Evolutionary conservation across 2,888 invertebrate genomes (phyloP), one percentile per base, ranked within the genome.

Genomic region (Cheiracanthium punctorium): DNA sequence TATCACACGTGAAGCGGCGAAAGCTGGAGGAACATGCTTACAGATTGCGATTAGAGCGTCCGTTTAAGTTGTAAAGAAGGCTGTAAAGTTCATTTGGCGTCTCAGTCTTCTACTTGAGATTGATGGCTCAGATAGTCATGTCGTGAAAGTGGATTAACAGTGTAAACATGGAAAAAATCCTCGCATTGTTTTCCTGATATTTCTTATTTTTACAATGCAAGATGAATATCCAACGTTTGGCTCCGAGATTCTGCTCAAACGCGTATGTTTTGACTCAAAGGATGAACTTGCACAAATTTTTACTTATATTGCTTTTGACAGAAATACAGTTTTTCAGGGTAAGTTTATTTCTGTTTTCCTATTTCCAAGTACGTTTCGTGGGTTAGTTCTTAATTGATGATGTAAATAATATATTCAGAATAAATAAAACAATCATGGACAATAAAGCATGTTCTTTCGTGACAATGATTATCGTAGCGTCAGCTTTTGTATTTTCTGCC

Each of bases 51-150:
- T 58, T 58, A 58, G 24, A 24, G 24, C 24, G 58, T 58, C 58
- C 58, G 58, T 58, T 58, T 58, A 7, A 24, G 12, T 5, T 58
- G 17, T 24, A 58, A 58, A 58, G 58, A 12, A 58, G 12, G 1
- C 12, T 58, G 58, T 4, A 58, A n/a, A n/a, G n/a, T 58, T 58
- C 58, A 58, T 58, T 58, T 58, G n/a, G n/a, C n/a, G 58, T 58
- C 2, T 2, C 24, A 17, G 17, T 20, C 7, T 58, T 17, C 24
- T 58, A 17, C 4, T 24, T 58, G 20, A 58, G 58, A 58, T 58
- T 5, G 58, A 7, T 1, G 24, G 24, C 12, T 24, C 24, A 58
- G n/a, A 58, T 58, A 24, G 14, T 0, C 24, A 5, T 24, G 1
- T 58, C 12, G 24, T 2, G 58, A 37, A 37, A 37, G 24, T 58